A percentile compares a stretch with the other conserved stretches of the same genome.
phyloP scores from a whole-genome alignment of 2,888 invertebrate genomes.

The Steinernema scapterisci region DNA sequence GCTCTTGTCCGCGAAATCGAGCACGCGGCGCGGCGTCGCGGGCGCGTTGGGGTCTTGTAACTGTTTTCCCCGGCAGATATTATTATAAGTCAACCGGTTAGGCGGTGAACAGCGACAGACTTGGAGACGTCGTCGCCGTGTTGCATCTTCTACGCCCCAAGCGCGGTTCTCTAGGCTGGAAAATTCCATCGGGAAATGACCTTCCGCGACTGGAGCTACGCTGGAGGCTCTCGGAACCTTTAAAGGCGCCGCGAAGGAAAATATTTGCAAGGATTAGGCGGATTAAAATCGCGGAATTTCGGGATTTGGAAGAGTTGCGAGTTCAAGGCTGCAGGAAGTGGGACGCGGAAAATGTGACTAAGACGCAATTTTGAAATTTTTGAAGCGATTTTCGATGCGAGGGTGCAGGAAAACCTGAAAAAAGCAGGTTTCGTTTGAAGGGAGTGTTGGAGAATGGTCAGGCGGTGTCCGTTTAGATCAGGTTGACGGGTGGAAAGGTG shows the following conservation, averaged over 20 bases:
- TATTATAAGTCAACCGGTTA: background rate
- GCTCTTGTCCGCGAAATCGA: background rate
- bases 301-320: background rate
- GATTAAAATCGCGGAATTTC: too few relatives aligned
- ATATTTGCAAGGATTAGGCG: constrained; percentile 1
- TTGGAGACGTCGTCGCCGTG: background rate
- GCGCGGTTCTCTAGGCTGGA: constrained; percentile 2
- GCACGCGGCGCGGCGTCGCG: background rate
- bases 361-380: background rate
- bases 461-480: too few relatives aligned
- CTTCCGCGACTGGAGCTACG: background rate
- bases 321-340: constrained; percentile 14
- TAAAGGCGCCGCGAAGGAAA: background rate
- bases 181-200: constrained; percentile 12
- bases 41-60: too few relatives aligned
- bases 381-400: too few relatives aligned
- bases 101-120: background rate
- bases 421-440: too few relatives aligned
- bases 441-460: too few relatives aligned
- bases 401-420: too few relatives aligned
- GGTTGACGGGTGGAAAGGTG: too few relatives aligned
- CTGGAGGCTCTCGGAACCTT: background rate
- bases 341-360: background rate
- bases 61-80: background rate
- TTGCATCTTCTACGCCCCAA: background rate